These are phyloP conservation scores for Oreotrochilus melanogaster DNA, from an alignment of 2,113 vertebrate genomes.

Conservation along the genomic window DNA sequence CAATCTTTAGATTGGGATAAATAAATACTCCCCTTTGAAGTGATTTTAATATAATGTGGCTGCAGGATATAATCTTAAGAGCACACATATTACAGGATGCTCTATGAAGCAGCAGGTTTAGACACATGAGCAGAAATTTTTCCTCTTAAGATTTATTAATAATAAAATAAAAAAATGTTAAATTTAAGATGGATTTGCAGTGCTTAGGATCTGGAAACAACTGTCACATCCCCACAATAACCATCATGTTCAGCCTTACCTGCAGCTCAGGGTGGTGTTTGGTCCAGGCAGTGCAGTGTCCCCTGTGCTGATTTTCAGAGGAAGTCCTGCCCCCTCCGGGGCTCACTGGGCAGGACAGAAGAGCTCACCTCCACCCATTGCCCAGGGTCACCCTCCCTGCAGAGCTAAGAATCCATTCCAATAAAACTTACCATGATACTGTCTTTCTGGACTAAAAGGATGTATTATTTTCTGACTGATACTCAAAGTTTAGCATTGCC, in stretches of 20 bases:
- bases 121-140: neutral
- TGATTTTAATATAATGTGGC: conserved; percentile 58
- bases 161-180: conserved; percentile 50
- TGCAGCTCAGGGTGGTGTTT: neutral
- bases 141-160: conserved; percentile 30
- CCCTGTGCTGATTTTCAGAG: neutral
- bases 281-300: neutral
- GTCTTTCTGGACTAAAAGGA: neutral
- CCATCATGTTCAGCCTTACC: neutral
- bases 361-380: neutral
- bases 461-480: neutral
- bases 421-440: neutral
- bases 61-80: conserved; percentile 54
- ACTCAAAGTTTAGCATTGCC: neutral
- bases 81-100: neutral
- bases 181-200: conserved; percentile 24
- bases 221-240: neutral
- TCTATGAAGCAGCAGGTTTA: conserved; percentile 33
- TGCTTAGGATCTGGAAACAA: neutral
- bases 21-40: conserved; percentile 42
- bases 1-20: conserved; percentile 41
- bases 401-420: neutral
- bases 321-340: neutral
- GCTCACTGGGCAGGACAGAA: neutral
- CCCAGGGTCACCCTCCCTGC: neutral